Evolutionary conservation across 2,888 invertebrate species (phyloP), one percentile per base, ranked within the genome.

Genomic region (Hedychridium roseum): DNA sequence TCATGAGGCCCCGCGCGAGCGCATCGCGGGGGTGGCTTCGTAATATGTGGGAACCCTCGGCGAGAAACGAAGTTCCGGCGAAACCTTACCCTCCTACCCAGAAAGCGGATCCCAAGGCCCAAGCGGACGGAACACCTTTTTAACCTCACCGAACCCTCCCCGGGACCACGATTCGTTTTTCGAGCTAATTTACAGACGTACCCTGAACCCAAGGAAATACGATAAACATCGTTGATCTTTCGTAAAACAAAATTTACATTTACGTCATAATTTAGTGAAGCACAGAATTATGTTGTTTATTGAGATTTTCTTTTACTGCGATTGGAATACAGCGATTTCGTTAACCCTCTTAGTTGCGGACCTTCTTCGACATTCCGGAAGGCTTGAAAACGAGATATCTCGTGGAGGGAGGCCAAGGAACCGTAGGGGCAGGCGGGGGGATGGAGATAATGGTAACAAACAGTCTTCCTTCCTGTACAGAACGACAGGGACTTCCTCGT

Each of bases 401-500:
- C 37, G 21, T 18, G 48, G 41, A 46, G 16, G 47, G 41, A 44
- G 50, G 16, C 3, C 3, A 23, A 15, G 34, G 27, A 26, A 42
- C 28, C 39, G 20, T 28, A 31, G 27, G n/a, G 27, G 11, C 17
- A 7, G 16, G 23, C 38, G 26, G 39, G 38, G 48, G 67, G 73
- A 72, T 62, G 66, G 48, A 76, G 78, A 79, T 78, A 78, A 78
- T 74, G 68, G 73, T 78, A 76, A 78, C 78, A 78, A 78, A 79
- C 75, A 69, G 77, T 76, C 75, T 78, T 79, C 77, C 78, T 78
- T 79, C 78, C 78, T 74, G 78, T 62, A 78, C 78, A 77, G 74
- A 78, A 74, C 70, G 72, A 61, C 61, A 38, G 47, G 54, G 56
- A 53, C 42, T 43, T 59, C 60, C 51, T 36, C 48, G 49, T 41